phyloP scores from a whole-genome alignment of 2,113 vertebrate genomes.

The Gavia stellata region DNA sequence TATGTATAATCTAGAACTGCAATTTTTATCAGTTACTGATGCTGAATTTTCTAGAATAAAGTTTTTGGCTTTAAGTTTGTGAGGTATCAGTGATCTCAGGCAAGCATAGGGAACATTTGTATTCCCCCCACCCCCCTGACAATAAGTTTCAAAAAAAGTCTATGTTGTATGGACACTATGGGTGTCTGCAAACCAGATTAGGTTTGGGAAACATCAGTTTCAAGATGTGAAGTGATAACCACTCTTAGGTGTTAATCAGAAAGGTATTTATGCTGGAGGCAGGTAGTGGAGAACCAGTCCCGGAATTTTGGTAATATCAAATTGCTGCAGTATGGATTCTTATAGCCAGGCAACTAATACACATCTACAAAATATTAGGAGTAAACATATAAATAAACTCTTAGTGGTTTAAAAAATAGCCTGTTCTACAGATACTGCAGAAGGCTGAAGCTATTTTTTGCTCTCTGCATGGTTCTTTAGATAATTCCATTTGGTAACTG shows the following conservation, averaged over 20 bases:
- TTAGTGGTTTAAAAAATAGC: neutral
- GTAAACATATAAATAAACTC: neutral
- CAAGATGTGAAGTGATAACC: neutral
- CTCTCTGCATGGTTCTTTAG: constrained; percentile 31
- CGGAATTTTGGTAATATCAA: neutral
- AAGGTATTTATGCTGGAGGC: neutral
- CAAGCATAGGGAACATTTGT: neutral
- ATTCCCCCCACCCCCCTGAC: neutral
- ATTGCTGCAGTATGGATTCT: neutral
- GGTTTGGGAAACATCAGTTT: neutral
- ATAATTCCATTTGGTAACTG: constrained; percentile 15
- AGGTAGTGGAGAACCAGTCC: neutral
- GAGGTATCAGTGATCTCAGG: neutral
- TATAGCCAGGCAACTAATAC: neutral
- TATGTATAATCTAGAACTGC: neutral
- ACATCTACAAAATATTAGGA: neutral
- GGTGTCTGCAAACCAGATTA: neutral
- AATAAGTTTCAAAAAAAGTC: no score
- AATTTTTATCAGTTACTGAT: neutral
- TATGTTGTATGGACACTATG: neutral
- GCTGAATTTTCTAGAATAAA: neutral
- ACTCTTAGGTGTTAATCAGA: neutral
- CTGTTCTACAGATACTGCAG: neutral
- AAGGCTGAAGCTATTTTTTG: constrained; percentile 33
- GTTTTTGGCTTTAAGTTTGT: neutral